phyloP scores from a whole-genome alignment of 2,888 invertebrate genomes.

The Drosophila hamatofila region DNA sequence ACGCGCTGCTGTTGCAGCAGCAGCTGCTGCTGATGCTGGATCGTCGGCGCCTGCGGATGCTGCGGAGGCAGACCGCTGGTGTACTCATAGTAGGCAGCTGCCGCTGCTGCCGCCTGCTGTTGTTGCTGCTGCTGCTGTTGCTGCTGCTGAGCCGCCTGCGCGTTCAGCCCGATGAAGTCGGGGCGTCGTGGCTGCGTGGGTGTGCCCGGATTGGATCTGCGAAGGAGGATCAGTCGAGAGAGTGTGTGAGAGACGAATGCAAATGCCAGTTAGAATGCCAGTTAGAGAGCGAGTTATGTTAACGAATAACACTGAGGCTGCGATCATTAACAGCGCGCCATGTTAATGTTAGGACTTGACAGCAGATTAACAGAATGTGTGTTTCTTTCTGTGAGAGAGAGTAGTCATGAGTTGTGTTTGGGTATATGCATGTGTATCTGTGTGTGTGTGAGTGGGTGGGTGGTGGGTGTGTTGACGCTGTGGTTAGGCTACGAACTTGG shows the following conservation, averaged over 20 bases:
- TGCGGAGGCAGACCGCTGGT: conserved; percentile 84
- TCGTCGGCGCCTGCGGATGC: conserved; percentile 84
- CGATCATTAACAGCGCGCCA: conserved; percentile 18
- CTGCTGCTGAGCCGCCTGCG: conserved; percentile 81
- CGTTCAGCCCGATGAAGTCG: conserved; percentile 92
- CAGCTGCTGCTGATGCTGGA: conserved; percentile 84
- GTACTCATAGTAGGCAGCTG: conserved; percentile 85
- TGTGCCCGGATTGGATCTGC: conserved; percentile 96
- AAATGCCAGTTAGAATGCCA: no score
- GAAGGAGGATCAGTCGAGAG: conserved; percentile 20
- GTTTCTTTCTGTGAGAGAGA: not conserved
- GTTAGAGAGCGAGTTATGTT: conserved; percentile 31
- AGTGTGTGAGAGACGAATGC: not conserved
- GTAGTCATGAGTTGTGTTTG: conserved; percentile 11
- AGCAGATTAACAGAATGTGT: conserved; percentile 19
- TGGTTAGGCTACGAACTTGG: conserved; percentile 17
- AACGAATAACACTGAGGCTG: conserved; percentile 24
- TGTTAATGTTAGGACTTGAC: conserved; percentile 37
- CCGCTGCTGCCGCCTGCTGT: conserved; percentile 77
- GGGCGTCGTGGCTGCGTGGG: conserved; percentile 95
- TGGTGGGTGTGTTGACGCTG: conserved; percentile 5
- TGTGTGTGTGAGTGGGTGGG: conserved; percentile 3
- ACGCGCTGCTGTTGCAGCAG: conserved; percentile 84
- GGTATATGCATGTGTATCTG: not conserved
- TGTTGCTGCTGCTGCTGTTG: conserved; percentile 72